A percentile compares a stretch with the other conserved stretches of the same genome.
Evolutionary conservation across 1,140 invertebrate genomes (phyloP).

Genomic region (Cydia pomonella): DNA sequence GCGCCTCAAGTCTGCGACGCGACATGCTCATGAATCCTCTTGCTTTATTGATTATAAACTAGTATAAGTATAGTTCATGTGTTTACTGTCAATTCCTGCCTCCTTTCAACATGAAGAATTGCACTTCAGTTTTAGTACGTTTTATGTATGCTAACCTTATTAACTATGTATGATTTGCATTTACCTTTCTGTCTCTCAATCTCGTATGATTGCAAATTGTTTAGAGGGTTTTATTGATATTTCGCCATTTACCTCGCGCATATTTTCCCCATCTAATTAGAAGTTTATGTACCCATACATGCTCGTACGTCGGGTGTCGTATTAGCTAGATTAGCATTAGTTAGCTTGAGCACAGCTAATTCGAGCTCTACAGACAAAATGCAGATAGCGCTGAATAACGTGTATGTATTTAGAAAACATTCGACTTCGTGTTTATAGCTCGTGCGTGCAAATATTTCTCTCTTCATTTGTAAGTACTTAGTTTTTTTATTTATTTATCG

Average conservation of each 20-base stretch:
- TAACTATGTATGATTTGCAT: neutral
- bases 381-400: slow-evolving; percentile 12
- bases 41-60: slow-evolving; percentile 65
- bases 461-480: too few species aligned
- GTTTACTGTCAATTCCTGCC: slow-evolving; percentile 50
- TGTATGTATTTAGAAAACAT: slow-evolving; percentile 17
- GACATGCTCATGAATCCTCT: slow-evolving; percentile 59
- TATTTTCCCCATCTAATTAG: neutral
- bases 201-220: neutral
- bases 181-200: neutral
- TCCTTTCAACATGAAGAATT: slow-evolving; percentile 38
- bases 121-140: neutral
- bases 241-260: neutral
- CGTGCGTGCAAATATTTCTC: too few species aligned
- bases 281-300: neutral
- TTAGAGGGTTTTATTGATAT: neutral
- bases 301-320: slow-evolving; percentile 4
- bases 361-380: slow-evolving; percentile 23
- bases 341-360: slow-evolving; percentile 7
- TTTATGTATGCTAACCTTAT: neutral
- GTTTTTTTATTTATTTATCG: too few species aligned
- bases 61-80: slow-evolving; percentile 63
- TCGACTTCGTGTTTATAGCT: neutral
- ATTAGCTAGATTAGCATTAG: slow-evolving; percentile 18
- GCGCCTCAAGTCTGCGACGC: slow-evolving; percentile 70